A percentile compares a stretch with the other conserved stretches of the same genome.
phyloP scores from a whole-genome alignment of 2,113 vertebrate genomes.

The Cryptotis parvus region DNA sequence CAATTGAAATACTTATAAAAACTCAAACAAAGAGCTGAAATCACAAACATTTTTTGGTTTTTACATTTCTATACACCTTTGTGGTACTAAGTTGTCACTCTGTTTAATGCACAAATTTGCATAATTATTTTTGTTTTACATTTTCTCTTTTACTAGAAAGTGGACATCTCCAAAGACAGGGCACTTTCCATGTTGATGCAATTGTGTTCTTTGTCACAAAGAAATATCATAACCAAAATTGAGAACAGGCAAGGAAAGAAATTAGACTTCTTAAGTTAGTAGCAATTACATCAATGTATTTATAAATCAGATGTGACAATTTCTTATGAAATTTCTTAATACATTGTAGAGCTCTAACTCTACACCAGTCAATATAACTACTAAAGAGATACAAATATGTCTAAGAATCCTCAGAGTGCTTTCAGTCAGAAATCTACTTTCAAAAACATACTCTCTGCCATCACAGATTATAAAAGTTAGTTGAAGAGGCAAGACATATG shows the following conservation, averaged over 20 bases:
- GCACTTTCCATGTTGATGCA: not conserved
- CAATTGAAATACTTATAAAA: slow-evolving; percentile 83
- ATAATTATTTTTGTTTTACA: not conserved
- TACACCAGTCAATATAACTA: not conserved
- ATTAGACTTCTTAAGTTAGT: not conserved
- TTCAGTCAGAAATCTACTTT: slow-evolving; percentile 42
- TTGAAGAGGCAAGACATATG: slow-evolving; percentile 61
- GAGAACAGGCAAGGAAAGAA: not conserved
- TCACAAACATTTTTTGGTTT: slow-evolving; percentile 65
- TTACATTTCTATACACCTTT: not conserved
- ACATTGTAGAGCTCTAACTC: not conserved
- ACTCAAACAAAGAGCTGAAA: slow-evolving; percentile 67
- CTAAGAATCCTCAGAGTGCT: not conserved
- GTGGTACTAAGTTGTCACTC: slow-evolving; percentile 8
- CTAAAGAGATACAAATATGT: slow-evolving; percentile 38
- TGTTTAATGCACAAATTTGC: slow-evolving; percentile 5
- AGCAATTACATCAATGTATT: not conserved
- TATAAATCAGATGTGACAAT: slow-evolving; percentile 8
- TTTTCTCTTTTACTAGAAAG: not conserved
- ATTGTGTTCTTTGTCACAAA: not conserved
- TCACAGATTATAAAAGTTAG: slow-evolving; percentile 65
- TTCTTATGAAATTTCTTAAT: not conserved
- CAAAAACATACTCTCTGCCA: slow-evolving; percentile 35
- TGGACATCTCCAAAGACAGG: not conserved
- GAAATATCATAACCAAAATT: not conserved